Evolutionary conservation across 1,140 invertebrate genomes (phyloP).

Genomic region (Drosophila teissieri): DNA sequence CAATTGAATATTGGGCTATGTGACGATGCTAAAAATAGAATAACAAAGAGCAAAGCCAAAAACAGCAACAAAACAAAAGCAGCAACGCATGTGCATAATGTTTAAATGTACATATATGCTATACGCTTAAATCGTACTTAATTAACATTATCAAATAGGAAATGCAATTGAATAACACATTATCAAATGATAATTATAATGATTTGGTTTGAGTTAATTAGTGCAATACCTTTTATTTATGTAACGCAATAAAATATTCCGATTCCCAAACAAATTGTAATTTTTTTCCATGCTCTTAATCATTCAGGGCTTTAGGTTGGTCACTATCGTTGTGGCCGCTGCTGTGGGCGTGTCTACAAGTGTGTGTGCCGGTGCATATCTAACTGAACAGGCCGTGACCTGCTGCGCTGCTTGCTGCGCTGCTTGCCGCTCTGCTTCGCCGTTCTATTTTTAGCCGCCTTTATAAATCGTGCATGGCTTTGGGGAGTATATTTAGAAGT

Average conservation of each 20-base stretch:
- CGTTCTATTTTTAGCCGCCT: conserved; percentile 82
- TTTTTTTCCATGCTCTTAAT: no score
- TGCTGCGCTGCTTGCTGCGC: conserved; percentile 57
- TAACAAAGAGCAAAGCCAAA: conserved; percentile 59
- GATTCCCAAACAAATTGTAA: no score
- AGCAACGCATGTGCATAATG: conserved; percentile 49
- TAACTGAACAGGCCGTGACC: conserved; percentile 83
- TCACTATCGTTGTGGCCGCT: neutral
- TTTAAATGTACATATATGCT: no score
- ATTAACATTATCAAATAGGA: no score
- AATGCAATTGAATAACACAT: no score
- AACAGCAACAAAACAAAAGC: conserved; percentile 40
- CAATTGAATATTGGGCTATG: conserved; percentile 55
- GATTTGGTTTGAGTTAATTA: no score
- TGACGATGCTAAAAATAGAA: conserved; percentile 63
- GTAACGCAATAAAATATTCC: no score
- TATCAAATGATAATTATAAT: no score
- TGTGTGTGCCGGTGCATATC: conserved; percentile 22
- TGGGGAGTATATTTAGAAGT: conserved; percentile 81
- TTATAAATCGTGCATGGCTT: conserved; percentile 84
- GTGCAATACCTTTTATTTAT: no score
- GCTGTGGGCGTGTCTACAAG: conserved; percentile 1
- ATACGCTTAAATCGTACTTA: no score
- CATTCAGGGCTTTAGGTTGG: no score
- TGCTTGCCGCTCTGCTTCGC: conserved; percentile 34